Evolutionary conservation across 2,797 vertebrate species (phyloP), one percentile per base, ranked within the genome.

Genomic region (Galagoides demidoff): DNA sequence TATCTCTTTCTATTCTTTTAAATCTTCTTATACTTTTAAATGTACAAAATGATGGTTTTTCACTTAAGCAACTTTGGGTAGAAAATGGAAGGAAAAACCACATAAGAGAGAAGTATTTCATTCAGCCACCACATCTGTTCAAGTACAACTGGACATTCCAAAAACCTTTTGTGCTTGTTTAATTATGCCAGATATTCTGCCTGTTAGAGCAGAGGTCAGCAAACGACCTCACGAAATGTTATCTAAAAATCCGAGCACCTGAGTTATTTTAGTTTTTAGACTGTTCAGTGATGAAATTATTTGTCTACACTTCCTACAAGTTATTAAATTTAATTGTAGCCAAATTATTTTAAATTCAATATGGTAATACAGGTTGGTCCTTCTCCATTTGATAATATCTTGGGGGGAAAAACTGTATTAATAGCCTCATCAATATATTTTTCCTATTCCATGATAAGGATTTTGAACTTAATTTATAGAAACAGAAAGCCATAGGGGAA

Each of bases 81-180:
- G 76, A 77, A 45, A 64, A 70, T 37, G 61, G 84, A 77, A 94
- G 55, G 70, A 79, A 59, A 92, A 92, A 87, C 71, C 84, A 96
- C 83, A 92, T 87, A 25, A 87, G 76, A 95, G 85, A 55, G 52
- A 95, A 61, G 16, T 95, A 85, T 93, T 96, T 95, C 64, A 94
- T 95, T 96, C 76, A 82, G 77, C 63, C 73, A 93, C 84, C 92
- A 95, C 91, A 97, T 96, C 95, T 98, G 97, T 85, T 97, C 92
- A 78, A 74, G 94, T 84, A 85, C 96, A 97, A 90, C 92, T 97
- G 97, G 96, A 76, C 96, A 97, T 97, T 97, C 96, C 94, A 92
- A 63, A 92, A 61, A 20, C 17, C 73, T 64, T 88, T 27, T 34
- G 90, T 71, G 64, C 57, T 70, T 89, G 66, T 90, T 88, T 64